Conservation (phyloP, 2,888 invertebrate species). For the Eupeodes luniger region DNA sequence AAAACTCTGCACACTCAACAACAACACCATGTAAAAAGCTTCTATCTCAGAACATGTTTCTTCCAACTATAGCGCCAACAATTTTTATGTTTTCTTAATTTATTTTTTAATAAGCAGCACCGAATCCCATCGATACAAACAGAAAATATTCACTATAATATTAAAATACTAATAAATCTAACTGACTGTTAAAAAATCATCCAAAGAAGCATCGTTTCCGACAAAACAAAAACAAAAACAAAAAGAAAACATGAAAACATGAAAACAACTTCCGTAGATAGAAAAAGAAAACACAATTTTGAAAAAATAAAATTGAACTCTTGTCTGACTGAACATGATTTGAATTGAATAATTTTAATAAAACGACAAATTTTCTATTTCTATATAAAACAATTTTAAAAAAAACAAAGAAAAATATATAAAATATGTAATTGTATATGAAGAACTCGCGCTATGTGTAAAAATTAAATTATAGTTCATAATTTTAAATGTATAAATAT, state of each 20-base stretch:
- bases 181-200: slow-evolving; percentile 52
- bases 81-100: not conserved
- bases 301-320: slow-evolving; percentile 45
- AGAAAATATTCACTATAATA: slow-evolving; percentile 35
- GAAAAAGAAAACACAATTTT: slow-evolving; percentile 56
- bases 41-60: slow-evolving; percentile 23
- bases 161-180: slow-evolving; percentile 34
- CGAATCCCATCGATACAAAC: slow-evolving; percentile 73
- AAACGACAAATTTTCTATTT: slow-evolving; percentile 71
- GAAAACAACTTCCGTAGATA: slow-evolving; percentile 67
- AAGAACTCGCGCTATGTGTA: slow-evolving; percentile 49
- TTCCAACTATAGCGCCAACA: slow-evolving; percentile 60
- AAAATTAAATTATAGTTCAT: slow-evolving; percentile 27
- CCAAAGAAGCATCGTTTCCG: slow-evolving; percentile 49
- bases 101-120: slow-evolving; percentile 62
- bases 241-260: no score
- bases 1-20: slow-evolving; percentile 2
- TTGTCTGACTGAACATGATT: slow-evolving; percentile 72
- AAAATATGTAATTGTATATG: slow-evolving; percentile 11
- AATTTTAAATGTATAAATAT: not conserved
- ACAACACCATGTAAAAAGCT: not conserved
- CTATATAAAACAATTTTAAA: slow-evolving; percentile 45
- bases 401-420: slow-evolving; percentile 11
- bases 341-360: slow-evolving; percentile 64
- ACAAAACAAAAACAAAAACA: not conserved